Evolutionary conservation across 2,888 invertebrate species (phyloP), one percentile per base, ranked within the genome.

Genomic region (Drosophila anceps): DNA sequence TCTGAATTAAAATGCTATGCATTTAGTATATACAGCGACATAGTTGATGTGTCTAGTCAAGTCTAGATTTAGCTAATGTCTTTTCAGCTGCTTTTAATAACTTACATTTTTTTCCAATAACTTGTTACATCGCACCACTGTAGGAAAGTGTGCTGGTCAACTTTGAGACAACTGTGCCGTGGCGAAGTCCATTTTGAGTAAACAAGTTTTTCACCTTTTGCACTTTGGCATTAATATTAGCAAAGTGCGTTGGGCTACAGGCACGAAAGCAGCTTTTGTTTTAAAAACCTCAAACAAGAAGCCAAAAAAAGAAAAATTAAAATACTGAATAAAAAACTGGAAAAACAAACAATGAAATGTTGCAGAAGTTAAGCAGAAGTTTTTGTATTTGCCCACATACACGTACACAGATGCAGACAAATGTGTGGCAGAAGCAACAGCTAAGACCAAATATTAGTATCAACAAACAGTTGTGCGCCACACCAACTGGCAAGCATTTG

Each of bases 151-250:
- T 10, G 8, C 9, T 41, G 70, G 72, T 84, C 84, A 89, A 89
- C 84, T 84, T 87, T 76, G 76, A 79, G 89, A 84, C 84, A 88
- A 84, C 81, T 81, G 73, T 69, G n/a, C 63, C 27, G 54, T 51
- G 67, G 70, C 64, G 69, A 84, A 86, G 87, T 88, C 79, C 73
- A 83, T 86, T 88, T 83, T 69, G 69, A 68, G 63, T 66, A 78
- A 72, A 80, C 81, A 69, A 76, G 62, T 76, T 80, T 80, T 63
- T 57, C 66, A 81, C 78, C 78, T 81, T 69, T 68, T 78, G 81
- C 81, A 78, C 81, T 78, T 81, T 66, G 62, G 64, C 63, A 70
- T 73, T 87, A 71, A 87, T 82, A 79, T 76, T 67, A 71, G 64
- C 73, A 87, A 84, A 79, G 84, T 79, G 81, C 72, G 50, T 84